phyloP scores from a whole-genome alignment of 2,888 invertebrate species.

The Ryuthela nishihirai region DNA sequence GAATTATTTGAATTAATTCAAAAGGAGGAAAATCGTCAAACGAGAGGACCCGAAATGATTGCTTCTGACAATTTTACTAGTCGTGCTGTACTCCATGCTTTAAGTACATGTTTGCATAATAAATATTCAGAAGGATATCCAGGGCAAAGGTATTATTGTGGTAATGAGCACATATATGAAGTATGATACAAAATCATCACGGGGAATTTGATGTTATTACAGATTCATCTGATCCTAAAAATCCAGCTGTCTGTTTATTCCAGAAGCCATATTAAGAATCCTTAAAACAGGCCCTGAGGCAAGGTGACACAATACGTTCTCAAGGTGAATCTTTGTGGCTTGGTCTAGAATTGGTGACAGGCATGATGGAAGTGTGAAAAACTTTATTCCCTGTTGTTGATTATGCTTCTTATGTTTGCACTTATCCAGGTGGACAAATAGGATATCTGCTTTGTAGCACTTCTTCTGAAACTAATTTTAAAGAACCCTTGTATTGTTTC shows the following conservation, averaged over 20 bases:
- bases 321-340: constrained; percentile 73
- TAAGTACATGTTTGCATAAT: constrained; percentile 57
- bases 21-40: constrained; percentile 81
- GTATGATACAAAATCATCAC: constrained; percentile 68
- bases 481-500: constrained; percentile 63
- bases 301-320: constrained; percentile 84
- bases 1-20: constrained; percentile 76
- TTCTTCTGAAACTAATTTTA: too few species aligned
- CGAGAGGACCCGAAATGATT: constrained; percentile 85
- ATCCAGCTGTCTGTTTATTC: constrained; percentile 66
- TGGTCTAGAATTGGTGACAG: constrained; percentile 69
- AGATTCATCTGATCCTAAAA: constrained; percentile 94
- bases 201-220: constrained; percentile 94
- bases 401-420: constrained; percentile 84
- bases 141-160: constrained; percentile 58
- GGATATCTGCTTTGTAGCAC: constrained; percentile 93
- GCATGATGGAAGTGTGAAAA: constrained; percentile 69
- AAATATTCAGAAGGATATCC: constrained; percentile 57
- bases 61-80: constrained; percentile 69
- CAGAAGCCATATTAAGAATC: constrained; percentile 77
- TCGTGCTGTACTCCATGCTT: constrained; percentile 48
- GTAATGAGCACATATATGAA: constrained; percentile 58
- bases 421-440: constrained; percentile 95
- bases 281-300: constrained; percentile 75
- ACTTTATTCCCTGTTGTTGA: constrained; percentile 71